Conservation (phyloP, 2,113 vertebrate genomes). For the Rhizomys pruinosus region DNA sequence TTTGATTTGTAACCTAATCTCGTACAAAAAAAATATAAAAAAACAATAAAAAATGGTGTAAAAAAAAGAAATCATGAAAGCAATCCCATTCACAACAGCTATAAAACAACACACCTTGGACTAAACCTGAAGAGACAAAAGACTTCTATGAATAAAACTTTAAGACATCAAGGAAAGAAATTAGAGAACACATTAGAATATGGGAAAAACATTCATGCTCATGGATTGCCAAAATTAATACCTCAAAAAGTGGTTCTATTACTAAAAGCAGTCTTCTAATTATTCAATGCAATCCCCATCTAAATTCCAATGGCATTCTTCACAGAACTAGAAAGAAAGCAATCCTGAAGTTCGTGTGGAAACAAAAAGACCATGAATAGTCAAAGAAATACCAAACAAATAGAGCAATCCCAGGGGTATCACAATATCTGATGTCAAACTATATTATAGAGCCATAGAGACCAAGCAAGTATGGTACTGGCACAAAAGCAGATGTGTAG, state of each 20-base stretch:
- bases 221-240: not conserved
- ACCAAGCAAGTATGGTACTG: not conserved
- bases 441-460: not conserved
- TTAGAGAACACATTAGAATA: not conserved
- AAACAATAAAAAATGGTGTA: too few species aligned
- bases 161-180: not conserved
- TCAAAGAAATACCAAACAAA: not conserved
- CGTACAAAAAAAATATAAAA: too few species aligned
- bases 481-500: not conserved
- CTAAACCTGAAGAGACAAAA: not conserved
- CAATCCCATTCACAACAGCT: not conserved
- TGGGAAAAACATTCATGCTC: not conserved
- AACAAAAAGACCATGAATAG: not conserved
- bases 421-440: not conserved
- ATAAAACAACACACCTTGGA: not conserved
- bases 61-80: not conserved
- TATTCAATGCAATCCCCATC: not conserved
- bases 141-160: not conserved
- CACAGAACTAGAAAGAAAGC: not conserved
- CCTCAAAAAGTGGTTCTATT: not conserved
- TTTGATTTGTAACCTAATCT: too few species aligned
- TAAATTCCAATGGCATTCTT: not conserved
- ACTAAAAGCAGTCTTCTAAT: not conserved
- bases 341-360: not conserved
- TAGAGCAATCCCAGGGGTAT: not conserved